Evolutionary conservation across 2,888 invertebrate species (phyloP).

Genomic region (Mythimna loreyi): DNA sequence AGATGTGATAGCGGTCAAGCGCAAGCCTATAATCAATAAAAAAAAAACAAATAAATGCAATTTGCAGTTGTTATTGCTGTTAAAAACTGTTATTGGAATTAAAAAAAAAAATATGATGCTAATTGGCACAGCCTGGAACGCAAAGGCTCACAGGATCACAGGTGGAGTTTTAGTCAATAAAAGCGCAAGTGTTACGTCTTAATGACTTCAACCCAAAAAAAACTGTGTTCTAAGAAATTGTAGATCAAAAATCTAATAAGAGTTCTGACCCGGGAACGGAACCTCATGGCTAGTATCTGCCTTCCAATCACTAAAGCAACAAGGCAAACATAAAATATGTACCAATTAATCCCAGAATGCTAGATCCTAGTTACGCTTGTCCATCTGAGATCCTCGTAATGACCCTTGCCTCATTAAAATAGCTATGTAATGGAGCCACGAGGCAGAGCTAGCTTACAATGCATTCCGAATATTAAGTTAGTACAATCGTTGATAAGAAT

Average conservation of each 20-base stretch:
- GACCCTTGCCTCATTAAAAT: constrained; percentile 40
- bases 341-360: constrained; percentile 22
- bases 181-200: too few species aligned
- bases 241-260: not conserved
- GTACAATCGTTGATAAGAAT: not conserved
- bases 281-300: not conserved
- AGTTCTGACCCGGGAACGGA: not conserved
- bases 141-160: too few species aligned
- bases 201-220: too few species aligned
- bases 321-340: not conserved
- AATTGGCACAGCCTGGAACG: too few species aligned
- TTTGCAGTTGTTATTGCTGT: too few species aligned
- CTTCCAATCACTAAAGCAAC: not conserved
- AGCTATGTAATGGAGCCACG: constrained; percentile 26
- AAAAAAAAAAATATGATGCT: too few species aligned
- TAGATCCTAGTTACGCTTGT: constrained; percentile 23
- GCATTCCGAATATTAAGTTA: constrained; percentile 35
- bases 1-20: too few species aligned
- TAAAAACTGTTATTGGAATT: too few species aligned
- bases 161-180: too few species aligned
- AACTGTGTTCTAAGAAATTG: not conserved
- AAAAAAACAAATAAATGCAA: too few species aligned
- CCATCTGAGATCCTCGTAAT: constrained; percentile 26
- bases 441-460: constrained; percentile 15
- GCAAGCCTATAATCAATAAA: too few species aligned